Evolutionary conservation across 2,888 invertebrate genomes (phyloP), one percentile per base, ranked within the genome.

Genomic region (Drosophila mulleri): DNA sequence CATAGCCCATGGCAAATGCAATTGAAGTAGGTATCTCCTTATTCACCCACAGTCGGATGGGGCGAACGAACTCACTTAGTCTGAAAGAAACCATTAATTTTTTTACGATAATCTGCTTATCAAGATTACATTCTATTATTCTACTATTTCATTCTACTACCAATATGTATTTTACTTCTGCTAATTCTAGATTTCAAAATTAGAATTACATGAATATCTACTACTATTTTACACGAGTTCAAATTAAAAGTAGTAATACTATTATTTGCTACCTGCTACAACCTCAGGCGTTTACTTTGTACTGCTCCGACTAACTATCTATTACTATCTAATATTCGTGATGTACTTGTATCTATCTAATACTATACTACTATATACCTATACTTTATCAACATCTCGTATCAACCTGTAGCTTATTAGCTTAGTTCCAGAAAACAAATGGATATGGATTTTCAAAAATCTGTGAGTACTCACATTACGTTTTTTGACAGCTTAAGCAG

Each of bases 1-100:
- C 96, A 93, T 95, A 95, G 58, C 96, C 96, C 80, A 94, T 94
- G 12, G 95, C 95, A 16, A 94, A 93, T 0, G 94, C 94, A 70
- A 92, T 92, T 0, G 84, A 83, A 50, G 92, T 92, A 18, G 93
- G 92, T 41, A 94, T 79, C 18, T 90, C 77, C 2, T 73, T 66
- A 29, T 80, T 83, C 3, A 92, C 91, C 92, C 94, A 94, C 16
- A 96, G 91, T 73, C 95, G 95, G 3, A 95, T 94, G 0, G 95
- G 95, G 48, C 94, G 92, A 0, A 93, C 92, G 35, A 89, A 91
- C 64, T 83, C 85, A 0, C 90, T 91, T 32, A 92, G 80, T 26
- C 92, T 91, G 18, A 41, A 66, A 45, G 29, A 29, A 48, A 48
- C n/a, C 44, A 44, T 11, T 20, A 12, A 18, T 11, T 20, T 42